These are phyloP conservation scores for Vidua macroura DNA, from an alignment of 2,113 vertebrate genomes.

Conservation along the genomic window DNA sequence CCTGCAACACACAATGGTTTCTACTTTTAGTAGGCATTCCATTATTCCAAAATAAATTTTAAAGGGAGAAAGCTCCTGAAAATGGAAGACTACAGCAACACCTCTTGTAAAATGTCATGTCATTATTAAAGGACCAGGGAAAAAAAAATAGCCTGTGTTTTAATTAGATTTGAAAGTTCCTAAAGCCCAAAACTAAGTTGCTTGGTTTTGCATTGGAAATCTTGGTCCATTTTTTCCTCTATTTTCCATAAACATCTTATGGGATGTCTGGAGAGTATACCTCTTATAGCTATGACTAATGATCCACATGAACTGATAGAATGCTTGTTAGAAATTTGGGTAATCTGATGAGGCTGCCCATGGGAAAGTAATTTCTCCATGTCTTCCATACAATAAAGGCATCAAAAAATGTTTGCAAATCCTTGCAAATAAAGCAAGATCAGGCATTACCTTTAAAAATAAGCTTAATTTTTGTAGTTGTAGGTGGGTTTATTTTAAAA, in stretches of 20 bases:
- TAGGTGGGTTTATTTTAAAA: background rate
- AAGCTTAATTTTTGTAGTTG: background rate
- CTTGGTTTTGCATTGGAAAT: background rate
- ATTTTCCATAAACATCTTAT: background rate
- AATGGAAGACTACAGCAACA: background rate
- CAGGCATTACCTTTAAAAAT: background rate
- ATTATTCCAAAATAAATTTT: background rate
- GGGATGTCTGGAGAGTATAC: background rate
- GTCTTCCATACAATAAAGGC: background rate
- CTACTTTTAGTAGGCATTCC: background rate
- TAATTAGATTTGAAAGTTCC: background rate
- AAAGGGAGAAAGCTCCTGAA: background rate
- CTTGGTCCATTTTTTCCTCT: background rate
- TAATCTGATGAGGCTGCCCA: background rate
- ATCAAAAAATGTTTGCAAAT: background rate
- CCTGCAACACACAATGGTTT: background rate
- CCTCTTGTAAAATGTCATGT: background rate
- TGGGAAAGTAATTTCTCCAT: background rate
- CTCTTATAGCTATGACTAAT: background rate
- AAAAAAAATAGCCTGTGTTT: background rate
- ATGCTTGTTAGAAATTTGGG: background rate
- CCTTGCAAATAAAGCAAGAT: background rate
- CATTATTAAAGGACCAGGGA: background rate
- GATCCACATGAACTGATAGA: background rate
- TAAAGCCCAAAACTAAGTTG: background rate